phyloP scores from a whole-genome alignment of 2,797 vertebrate genomes.

The Chloroceryle amazona region DNA sequence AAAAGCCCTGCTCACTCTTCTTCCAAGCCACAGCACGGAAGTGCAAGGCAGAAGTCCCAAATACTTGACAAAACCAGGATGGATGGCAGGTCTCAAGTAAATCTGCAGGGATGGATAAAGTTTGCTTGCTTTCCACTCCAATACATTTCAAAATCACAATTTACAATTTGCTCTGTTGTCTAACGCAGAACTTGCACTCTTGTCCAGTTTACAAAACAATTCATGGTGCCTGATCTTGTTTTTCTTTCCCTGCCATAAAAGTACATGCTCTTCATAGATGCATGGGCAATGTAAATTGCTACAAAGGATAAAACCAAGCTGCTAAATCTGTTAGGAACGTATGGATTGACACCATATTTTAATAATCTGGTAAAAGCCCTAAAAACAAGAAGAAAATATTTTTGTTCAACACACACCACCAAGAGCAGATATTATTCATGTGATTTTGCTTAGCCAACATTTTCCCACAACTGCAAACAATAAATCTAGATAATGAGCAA shows the following conservation, averaged over 20 bases:
- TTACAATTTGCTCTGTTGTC: not conserved
- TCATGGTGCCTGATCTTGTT: not conserved
- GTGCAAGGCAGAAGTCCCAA: not conserved
- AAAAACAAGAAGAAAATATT: conserved; percentile 39
- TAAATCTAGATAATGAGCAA: conserved; percentile 75
- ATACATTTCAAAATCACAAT: not conserved
- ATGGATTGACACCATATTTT: not conserved
- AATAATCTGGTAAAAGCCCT: conserved; percentile 17
- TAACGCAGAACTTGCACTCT: not conserved
- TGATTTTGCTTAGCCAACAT: conserved; percentile 70
- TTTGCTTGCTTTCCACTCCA: not conserved
- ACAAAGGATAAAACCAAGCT: not conserved
- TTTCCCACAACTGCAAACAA: conserved; percentile 62
- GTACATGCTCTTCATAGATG: not conserved
- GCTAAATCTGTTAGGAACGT: not conserved
- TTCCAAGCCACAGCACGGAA: not conserved
- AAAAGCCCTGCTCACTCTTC: not conserved
- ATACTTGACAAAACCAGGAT: not conserved
- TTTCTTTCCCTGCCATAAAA: not conserved
- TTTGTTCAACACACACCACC: conserved; percentile 31
- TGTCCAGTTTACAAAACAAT: not conserved
- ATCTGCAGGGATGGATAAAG: not conserved
- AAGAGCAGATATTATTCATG: conserved; percentile 41
- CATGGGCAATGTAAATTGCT: not conserved
- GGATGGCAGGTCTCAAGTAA: not conserved